phyloP scores from a whole-genome alignment of 2,797 vertebrate genomes.

The Pterois miles region DNA sequence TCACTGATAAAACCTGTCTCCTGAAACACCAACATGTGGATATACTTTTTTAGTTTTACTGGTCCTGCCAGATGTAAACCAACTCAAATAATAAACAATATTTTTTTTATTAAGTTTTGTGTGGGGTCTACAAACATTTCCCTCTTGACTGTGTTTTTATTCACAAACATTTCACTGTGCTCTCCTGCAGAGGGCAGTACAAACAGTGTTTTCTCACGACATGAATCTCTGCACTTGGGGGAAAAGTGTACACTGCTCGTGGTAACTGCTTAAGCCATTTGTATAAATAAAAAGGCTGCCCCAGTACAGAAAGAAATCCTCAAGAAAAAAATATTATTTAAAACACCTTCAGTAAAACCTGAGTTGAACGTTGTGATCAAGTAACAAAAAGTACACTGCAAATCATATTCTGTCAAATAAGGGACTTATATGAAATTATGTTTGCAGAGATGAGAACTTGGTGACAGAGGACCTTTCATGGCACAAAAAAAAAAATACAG shows the following conservation, averaged over 20 bases:
- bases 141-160: background rate
- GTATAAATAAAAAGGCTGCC: constrained; percentile 27
- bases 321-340: constrained; percentile 4
- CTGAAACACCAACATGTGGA: background rate
- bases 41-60: constrained; percentile 14
- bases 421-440: background rate
- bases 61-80: constrained; percentile 16
- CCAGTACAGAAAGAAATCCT: constrained; percentile 24
- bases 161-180: constrained; percentile 27
- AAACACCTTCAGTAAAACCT: constrained; percentile 51
- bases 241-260: background rate
- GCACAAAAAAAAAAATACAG: constrained; percentile 16
- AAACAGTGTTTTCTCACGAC: constrained; percentile 18
- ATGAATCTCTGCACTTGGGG: background rate
- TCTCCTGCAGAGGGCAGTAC: constrained; percentile 71
- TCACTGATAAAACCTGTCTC: background rate
- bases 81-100: constrained; percentile 64
- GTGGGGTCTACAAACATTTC: constrained; percentile 34
- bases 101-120: constrained; percentile 58
- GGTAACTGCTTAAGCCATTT: constrained; percentile 4
- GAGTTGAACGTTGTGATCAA: constrained; percentile 43
- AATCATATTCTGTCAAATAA: constrained; percentile 35
- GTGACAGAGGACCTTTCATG: constrained; percentile 10
- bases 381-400: constrained; percentile 32
- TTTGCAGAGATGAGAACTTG: constrained; percentile 6